Evolutionary conservation across 1,140 invertebrate genomes (phyloP).

Genomic region (Wiebesia pumilae): DNA sequence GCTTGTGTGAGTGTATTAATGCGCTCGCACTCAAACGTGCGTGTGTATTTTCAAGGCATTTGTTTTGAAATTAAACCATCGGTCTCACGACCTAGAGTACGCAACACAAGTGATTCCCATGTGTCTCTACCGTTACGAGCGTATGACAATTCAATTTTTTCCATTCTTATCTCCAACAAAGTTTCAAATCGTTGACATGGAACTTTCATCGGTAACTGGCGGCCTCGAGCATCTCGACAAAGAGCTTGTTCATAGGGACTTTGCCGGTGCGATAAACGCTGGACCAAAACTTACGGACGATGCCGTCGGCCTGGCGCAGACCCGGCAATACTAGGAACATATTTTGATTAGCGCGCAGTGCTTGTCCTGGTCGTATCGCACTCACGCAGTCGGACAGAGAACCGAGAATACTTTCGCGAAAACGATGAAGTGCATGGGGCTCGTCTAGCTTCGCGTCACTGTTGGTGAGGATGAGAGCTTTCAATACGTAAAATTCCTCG

Average conservation of each 20-base stretch:
- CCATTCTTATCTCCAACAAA: not conserved
- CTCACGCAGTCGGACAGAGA: constrained; percentile 90
- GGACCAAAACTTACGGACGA: constrained; percentile 93
- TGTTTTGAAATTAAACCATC: constrained; percentile 2
- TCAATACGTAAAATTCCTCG: constrained; percentile 95
- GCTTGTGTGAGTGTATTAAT: not conserved
- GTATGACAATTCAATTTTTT: not conserved
- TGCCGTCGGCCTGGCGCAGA: constrained; percentile 90
- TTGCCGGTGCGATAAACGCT: constrained; percentile 90
- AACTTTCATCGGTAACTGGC: constrained; percentile 67
- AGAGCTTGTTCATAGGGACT: constrained; percentile 96
- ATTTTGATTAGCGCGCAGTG: constrained; percentile 84
- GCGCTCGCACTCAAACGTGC: not conserved
- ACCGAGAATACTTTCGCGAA: constrained; percentile 90
- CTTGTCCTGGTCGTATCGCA: constrained; percentile 83
- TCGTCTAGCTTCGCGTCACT: constrained; percentile 93
- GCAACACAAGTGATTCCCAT: not conserved
- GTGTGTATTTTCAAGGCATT: constrained; percentile 34
- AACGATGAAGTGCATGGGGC: constrained; percentile 86
- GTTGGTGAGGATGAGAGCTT: constrained; percentile 94
- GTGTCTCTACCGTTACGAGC: constrained; percentile 5
- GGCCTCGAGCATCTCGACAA: constrained; percentile 96
- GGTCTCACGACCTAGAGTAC: not conserved
- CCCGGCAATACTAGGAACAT: constrained; percentile 91
- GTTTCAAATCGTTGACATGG: no score